These are phyloP conservation scores for Metopolophium dirhodum DNA, from an alignment of 1,140 invertebrate species.

Conservation along the genomic window DNA sequence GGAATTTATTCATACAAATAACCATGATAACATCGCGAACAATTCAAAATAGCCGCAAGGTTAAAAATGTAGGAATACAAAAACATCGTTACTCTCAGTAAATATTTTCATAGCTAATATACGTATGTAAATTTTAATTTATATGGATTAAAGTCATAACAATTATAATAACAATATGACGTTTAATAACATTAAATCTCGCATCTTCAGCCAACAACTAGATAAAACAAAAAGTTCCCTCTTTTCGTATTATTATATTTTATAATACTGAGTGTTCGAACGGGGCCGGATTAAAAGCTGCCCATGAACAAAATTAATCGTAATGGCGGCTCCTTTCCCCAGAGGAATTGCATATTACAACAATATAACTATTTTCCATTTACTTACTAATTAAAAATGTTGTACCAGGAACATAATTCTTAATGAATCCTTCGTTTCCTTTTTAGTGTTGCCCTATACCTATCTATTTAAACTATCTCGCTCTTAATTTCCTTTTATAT, in stretches of 20 bases:
- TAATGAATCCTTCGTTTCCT: constrained; percentile 45
- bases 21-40: not conserved
- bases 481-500: constrained; percentile 29
- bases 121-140: not conserved
- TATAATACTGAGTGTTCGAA: constrained; percentile 28
- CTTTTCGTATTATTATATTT: constrained; percentile 36
- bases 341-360: constrained; percentile 42
- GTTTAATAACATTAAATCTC: not conserved
- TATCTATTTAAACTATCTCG: constrained; percentile 29
- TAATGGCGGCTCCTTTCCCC: not conserved
- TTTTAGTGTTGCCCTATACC: not conserved
- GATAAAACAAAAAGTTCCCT: not conserved
- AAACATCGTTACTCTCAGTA: not conserved
- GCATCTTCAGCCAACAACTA: not conserved
- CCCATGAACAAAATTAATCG: constrained; percentile 50
- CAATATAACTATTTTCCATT: constrained; percentile 44
- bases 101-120: not conserved
- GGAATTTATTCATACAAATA: not conserved
- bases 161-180: not conserved
- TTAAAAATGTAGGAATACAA: not conserved
- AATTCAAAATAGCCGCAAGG: not conserved
- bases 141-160: not conserved
- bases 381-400: constrained; percentile 54
- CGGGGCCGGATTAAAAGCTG: constrained; percentile 27
- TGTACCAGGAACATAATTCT: constrained; percentile 48